Conservation (phyloP, 2,888 invertebrate species). For the Dynastes maya region DNA sequence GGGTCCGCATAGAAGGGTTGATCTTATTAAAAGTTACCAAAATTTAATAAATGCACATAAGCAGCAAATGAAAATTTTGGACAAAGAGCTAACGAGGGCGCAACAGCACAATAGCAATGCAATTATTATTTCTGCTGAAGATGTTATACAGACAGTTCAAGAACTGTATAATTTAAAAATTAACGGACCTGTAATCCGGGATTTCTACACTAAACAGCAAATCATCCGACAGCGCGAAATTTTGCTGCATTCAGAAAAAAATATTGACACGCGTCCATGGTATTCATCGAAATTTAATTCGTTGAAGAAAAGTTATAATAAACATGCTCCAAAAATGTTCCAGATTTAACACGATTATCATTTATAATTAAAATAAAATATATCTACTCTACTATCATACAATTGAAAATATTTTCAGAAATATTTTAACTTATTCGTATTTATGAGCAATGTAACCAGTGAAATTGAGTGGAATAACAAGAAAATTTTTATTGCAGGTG, state of each 20-base stretch:
- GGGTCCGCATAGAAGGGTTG: constrained; percentile 55
- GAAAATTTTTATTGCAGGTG: no score
- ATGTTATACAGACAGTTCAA: constrained; percentile 57
- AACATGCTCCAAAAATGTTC: no score
- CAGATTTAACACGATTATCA: no score
- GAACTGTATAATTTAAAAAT: constrained; percentile 60
- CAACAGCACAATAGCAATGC: constrained; percentile 3
- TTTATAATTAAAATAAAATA: no score
- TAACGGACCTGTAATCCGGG: constrained; percentile 62
- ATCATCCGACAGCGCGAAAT: background rate
- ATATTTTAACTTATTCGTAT: no score
- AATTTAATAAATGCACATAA: constrained; percentile 59
- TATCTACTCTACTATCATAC: no score
- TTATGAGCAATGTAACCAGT: no score
- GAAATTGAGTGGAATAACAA: no score
- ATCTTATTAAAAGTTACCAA: constrained; percentile 57
- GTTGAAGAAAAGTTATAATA: no score
- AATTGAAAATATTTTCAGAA: no score
- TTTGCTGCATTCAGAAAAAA: constrained; percentile 19
- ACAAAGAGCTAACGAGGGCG: constrained; percentile 53
- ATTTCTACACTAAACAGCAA: constrained; percentile 60
- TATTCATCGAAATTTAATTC: no score
- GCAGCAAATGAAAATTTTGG: constrained; percentile 59
- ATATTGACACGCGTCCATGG: background rate
- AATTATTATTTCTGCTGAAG: constrained; percentile 56